phyloP scores from a whole-genome alignment of 1,140 invertebrate species.

The Conopomorpha cramerella region DNA sequence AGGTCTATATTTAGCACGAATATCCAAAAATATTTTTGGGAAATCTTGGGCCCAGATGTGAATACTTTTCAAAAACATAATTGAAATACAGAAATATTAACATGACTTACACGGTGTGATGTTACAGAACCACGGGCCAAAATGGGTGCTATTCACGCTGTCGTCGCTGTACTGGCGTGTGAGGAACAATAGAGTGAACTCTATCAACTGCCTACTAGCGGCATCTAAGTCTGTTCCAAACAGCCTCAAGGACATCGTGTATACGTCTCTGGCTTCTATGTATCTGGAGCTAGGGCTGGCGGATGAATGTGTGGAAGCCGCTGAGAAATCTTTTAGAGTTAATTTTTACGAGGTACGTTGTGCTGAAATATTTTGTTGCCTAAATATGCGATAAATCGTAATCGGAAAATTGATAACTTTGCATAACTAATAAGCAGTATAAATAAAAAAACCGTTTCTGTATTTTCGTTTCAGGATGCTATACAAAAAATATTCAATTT shows the following conservation, averaged over 20 bases:
- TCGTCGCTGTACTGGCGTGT: conserved; percentile 73
- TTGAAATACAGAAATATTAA: no score
- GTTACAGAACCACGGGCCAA: conserved; percentile 68
- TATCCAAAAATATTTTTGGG: no score
- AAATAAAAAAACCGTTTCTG: no score
- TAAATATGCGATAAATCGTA: no score
- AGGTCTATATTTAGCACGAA: no score
- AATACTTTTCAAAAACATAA: no score
- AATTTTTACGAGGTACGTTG: conserved; percentile 66
- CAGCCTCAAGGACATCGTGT: conserved; percentile 60
- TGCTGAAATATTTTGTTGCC: conserved; percentile 6
- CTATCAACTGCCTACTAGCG: conserved; percentile 67
- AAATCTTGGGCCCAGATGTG: no score
- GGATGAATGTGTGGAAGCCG: conserved; percentile 63
- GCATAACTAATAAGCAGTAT: no score
- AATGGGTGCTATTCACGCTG: conserved; percentile 67
- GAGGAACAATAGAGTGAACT: conserved; percentile 64
- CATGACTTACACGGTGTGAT: no score
- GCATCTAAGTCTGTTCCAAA: conserved; percentile 51
- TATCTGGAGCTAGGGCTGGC: conserved; percentile 67
- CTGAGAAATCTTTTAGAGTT: conserved; percentile 62
- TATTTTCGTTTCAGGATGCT: no score
- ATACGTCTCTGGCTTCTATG: conserved; percentile 67
- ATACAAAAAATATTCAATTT: no score
- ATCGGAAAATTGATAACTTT: no score